Conservation (phyloP, 2,113 vertebrate genomes). For the Abramis brama region DNA sequence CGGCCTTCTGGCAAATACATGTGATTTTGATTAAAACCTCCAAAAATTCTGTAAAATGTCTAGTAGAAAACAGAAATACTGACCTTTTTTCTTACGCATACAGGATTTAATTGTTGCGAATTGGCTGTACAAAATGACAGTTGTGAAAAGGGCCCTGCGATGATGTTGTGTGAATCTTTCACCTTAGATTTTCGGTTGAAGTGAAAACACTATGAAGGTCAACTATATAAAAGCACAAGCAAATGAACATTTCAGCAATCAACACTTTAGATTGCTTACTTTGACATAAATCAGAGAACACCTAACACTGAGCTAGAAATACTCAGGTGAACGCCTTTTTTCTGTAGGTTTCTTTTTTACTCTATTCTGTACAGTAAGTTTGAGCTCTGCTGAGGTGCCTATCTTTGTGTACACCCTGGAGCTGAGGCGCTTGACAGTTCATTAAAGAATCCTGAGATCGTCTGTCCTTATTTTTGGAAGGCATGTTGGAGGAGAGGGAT, state of each 20-base stretch:
- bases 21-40: background rate
- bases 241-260: conserved; percentile 23
- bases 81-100: background rate
- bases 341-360: conserved; percentile 43
- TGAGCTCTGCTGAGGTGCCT: conserved; percentile 50
- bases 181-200: background rate
- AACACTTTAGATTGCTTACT: conserved; percentile 23
- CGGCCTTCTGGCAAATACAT: background rate
- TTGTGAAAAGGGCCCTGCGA: background rate
- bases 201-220: background rate
- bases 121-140: background rate
- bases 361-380: conserved; percentile 56
- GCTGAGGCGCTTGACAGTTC: conserved; percentile 60
- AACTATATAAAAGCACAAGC: conserved; percentile 15
- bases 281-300: background rate
- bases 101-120: background rate
- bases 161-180: background rate
- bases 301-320: conserved; percentile 24
- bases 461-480: conserved; percentile 65
- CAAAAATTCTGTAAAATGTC: background rate
- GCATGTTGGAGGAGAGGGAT: conserved; percentile 57
- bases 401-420: conserved; percentile 61
- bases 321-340: conserved; percentile 35
- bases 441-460: conserved; percentile 60
- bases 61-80: background rate